A percentile compares a stretch with the other conserved stretches of the same genome.
Evolutionary conservation across 2,888 invertebrate genomes (phyloP).

Genomic region (Erynnis tages): DNA sequence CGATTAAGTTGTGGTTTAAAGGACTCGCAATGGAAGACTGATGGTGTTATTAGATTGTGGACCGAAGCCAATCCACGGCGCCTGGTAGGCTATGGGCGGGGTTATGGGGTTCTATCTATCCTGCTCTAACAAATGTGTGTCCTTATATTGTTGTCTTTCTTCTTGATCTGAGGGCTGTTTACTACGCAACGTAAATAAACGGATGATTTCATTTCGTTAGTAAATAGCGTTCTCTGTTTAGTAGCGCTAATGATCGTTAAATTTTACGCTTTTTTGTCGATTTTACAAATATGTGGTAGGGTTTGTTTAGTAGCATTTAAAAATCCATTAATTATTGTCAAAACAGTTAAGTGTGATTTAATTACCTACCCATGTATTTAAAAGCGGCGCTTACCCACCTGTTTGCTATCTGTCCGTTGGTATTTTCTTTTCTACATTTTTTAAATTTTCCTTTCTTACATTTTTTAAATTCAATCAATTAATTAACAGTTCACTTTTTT

Average conservation of each 20-base stretch:
- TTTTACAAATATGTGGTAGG: background rate
- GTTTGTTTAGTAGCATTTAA: background rate
- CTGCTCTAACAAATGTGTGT: slow-evolving; percentile 35
- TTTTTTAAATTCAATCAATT: too few species aligned
- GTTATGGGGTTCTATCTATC: slow-evolving; percentile 44
- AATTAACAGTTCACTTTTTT: too few species aligned
- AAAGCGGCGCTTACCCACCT: too few species aligned
- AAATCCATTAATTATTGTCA: slow-evolving; percentile 12
- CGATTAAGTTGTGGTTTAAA: slow-evolving; percentile 63
- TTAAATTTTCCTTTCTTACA: too few species aligned
- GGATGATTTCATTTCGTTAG: slow-evolving; percentile 75
- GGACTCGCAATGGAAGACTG: slow-evolving; percentile 69
- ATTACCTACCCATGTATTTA: too few species aligned
- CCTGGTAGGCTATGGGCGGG: slow-evolving; percentile 57
- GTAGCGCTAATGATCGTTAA: slow-evolving; percentile 35
- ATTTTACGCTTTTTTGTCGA: slow-evolving; percentile 14
- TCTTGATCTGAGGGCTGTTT: slow-evolving; percentile 49
- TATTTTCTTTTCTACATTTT: too few species aligned
- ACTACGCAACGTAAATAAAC: slow-evolving; percentile 67
- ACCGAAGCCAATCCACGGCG: slow-evolving; percentile 66
- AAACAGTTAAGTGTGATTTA: background rate
- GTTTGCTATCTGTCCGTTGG: too few species aligned
- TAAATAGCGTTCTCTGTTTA: slow-evolving; percentile 48
- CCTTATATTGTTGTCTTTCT: slow-evolving; percentile 41
- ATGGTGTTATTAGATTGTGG: slow-evolving; percentile 60